Conservation (phyloP, 2,888 invertebrate genomes). For the Rosalia funebris region DNA sequence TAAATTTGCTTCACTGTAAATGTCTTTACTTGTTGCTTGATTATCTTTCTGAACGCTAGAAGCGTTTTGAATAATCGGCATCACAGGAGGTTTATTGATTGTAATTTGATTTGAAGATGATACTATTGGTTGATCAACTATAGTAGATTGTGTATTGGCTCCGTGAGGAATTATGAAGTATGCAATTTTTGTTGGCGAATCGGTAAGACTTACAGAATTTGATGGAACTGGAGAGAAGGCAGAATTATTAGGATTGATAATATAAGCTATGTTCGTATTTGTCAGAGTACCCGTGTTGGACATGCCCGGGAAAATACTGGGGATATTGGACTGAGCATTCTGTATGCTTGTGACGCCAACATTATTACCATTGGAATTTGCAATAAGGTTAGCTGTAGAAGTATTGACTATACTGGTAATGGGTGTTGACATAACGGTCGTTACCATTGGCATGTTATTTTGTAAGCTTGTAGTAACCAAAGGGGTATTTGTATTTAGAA, state of each 20-base stretch:
- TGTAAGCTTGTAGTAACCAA: too few relatives aligned
- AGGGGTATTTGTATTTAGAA: not conserved
- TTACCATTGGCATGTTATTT: too few relatives aligned
- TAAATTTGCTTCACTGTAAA: too few relatives aligned
- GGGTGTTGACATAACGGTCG: too few relatives aligned
- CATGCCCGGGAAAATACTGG: not conserved
- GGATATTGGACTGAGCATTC: not conserved
- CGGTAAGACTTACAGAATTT: not conserved
- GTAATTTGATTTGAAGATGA: not conserved
- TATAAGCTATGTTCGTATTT: not conserved
- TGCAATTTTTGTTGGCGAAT: not conserved
- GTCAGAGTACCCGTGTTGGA: not conserved
- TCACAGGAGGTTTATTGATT: too few relatives aligned
- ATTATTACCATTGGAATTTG: too few relatives aligned
- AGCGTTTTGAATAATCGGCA: too few relatives aligned
- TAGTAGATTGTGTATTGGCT: not conserved
- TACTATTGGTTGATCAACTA: not conserved
- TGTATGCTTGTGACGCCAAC: too few relatives aligned
- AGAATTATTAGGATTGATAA: not conserved
- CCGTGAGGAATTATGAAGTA: conserved; percentile 22
- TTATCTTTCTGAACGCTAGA: too few relatives aligned
- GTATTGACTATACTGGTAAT: too few relatives aligned
- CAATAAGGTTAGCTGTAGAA: too few relatives aligned
- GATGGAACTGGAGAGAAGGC: not conserved
- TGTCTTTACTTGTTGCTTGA: too few relatives aligned